These are phyloP conservation scores for Philhelius pedissequus DNA, from an alignment of 2,888 invertebrate species.

Conservation along the genomic window DNA sequence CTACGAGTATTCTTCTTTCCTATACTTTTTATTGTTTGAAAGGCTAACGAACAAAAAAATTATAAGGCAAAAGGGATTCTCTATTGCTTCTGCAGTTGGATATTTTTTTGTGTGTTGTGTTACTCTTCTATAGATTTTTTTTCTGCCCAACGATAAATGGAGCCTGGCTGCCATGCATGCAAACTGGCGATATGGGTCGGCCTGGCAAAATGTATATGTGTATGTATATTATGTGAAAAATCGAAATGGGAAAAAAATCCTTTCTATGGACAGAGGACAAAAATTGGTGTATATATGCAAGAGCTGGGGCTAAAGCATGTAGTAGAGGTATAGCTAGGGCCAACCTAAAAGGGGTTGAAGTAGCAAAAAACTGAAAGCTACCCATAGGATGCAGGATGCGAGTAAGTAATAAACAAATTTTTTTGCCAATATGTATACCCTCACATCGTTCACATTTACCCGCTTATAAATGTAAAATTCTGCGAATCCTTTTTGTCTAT, in stretches of 20 bases:
- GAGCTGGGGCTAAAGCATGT: no score
- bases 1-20: background rate
- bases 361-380: conserved; percentile 40
- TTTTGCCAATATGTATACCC: conserved; percentile 7
- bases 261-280: conserved; percentile 14
- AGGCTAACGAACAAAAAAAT: background rate
- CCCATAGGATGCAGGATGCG: conserved; percentile 65
- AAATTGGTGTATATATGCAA: conserved; percentile 15
- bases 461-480: conserved; percentile 24
- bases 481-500: conserved; percentile 40
- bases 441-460: conserved; percentile 15
- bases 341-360: conserved; percentile 40
- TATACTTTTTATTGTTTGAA: conserved; percentile 45
- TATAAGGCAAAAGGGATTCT: conserved; percentile 48
- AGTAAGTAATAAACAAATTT: conserved; percentile 65
- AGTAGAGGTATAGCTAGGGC: conserved; percentile 19
- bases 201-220: conserved; percentile 28
- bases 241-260: conserved; percentile 27
- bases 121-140: background rate
- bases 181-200: conserved; percentile 53
- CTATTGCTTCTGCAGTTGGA: conserved; percentile 42
- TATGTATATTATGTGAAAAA: no score
- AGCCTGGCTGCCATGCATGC: conserved; percentile 56
- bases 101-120: background rate
- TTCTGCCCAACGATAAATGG: conserved; percentile 27